Percentiles rank a stretch among this genome's conserved stretches.
phyloP scores from a whole-genome alignment of 2,888 invertebrate species.

The Tenthredo notha region DNA sequence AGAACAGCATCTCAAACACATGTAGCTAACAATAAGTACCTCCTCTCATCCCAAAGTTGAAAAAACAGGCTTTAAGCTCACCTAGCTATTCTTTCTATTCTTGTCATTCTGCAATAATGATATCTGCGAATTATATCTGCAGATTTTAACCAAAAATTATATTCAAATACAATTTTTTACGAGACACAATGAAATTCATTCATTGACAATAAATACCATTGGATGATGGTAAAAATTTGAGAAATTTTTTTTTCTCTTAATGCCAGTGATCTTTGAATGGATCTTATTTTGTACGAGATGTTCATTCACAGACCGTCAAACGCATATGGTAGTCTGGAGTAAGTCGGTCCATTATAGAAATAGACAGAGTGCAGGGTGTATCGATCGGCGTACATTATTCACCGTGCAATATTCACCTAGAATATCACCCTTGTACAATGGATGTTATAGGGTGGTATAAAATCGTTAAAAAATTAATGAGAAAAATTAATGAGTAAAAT shows the following conservation, averaged over 20 bases:
- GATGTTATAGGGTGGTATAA: neutral
- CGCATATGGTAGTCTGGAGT: neutral
- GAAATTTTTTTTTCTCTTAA: neutral
- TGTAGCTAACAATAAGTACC: neutral
- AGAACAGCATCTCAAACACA: neutral
- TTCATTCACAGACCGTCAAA: conserved; percentile 5
- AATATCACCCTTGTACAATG: neutral
- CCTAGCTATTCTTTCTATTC: neutral
- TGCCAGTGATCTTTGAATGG: conserved; percentile 4
- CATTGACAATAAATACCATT: too few relatives aligned
- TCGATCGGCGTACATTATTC: conserved; percentile 51
- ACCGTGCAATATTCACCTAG: conserved; percentile 50
- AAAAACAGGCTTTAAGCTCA: neutral
- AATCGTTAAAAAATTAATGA: neutral
- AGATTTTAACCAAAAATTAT: neutral
- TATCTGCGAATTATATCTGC: neutral
- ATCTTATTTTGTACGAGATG: neutral
- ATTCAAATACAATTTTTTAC: neutral
- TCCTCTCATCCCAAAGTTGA: neutral
- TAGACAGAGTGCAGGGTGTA: neutral
- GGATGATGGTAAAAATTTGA: conserved; percentile 14
- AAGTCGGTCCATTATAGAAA: conserved; percentile 20
- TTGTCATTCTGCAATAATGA: neutral
- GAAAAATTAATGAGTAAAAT: neutral
- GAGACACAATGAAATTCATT: neutral